These are phyloP conservation scores for Furnarius figulus DNA, from an alignment of 2,113 vertebrate genomes.

Conservation along the genomic window DNA sequence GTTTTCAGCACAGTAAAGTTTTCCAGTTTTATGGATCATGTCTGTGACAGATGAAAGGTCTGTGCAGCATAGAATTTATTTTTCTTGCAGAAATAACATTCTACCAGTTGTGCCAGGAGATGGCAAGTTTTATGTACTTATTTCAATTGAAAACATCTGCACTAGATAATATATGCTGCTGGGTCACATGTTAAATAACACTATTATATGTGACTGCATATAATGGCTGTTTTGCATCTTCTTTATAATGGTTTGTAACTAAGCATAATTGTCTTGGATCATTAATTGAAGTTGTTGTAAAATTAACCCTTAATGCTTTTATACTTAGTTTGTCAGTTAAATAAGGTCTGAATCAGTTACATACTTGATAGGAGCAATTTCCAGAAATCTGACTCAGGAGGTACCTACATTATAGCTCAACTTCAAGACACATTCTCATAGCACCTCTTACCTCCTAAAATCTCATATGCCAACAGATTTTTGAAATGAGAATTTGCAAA, in stretches of 20 bases:
- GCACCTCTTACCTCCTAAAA: background rate
- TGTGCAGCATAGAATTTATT: slow-evolving; percentile 16
- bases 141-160: slow-evolving; percentile 52
- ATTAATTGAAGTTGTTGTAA: background rate
- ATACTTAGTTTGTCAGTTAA: background rate
- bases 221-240: background rate
- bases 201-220: background rate
- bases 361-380: background rate
- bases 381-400: background rate
- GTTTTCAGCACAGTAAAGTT: slow-evolving; percentile 1
- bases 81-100: slow-evolving; percentile 46
- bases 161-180: background rate
- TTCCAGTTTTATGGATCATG: slow-evolving; percentile 31
- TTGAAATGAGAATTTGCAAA: background rate
- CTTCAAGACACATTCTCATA: background rate
- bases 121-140: slow-evolving; percentile 38
- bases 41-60: slow-evolving; percentile 28
- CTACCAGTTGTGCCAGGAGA: slow-evolving; percentile 23
- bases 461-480: background rate
- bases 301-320: slow-evolving; percentile 17
- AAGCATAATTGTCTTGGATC: background rate
- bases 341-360: background rate
- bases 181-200: slow-evolving; percentile 50
- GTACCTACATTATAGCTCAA: background rate
- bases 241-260: background rate